Conservation (phyloP, 2,888 invertebrate species). For the Napeogenes sylphis region DNA sequence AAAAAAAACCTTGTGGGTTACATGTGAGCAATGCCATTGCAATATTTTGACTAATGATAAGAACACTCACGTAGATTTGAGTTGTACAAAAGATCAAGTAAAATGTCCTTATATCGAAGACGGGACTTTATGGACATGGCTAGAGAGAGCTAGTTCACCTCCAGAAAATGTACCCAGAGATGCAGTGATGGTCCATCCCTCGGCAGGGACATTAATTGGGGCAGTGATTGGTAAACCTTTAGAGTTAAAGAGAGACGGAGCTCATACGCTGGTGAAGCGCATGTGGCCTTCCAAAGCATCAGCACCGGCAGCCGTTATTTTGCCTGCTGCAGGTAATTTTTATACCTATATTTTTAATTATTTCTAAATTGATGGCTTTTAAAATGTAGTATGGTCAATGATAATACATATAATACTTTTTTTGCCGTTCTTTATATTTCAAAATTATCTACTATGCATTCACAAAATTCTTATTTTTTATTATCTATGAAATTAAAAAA, state of each 20-base stretch:
- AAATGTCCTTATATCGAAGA: slow-evolving; percentile 66
- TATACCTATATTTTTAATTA: no score
- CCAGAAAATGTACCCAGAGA: slow-evolving; percentile 62
- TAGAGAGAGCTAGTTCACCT: slow-evolving; percentile 54
- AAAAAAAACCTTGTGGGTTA: slow-evolving; percentile 78
- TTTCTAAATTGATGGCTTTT: no score
- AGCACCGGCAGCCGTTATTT: slow-evolving; percentile 63
- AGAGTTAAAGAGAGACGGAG: slow-evolving; percentile 54
- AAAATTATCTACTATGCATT: no score
- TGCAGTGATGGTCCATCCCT: slow-evolving; percentile 63
- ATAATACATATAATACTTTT: no score
- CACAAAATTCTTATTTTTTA: no score
- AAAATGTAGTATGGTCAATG: no score
- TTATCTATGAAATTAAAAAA: no score
- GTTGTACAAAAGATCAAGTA: slow-evolving; percentile 71
- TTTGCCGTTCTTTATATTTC: no score
- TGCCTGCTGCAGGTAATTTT: slow-evolving; percentile 60
- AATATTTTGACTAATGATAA: slow-evolving; percentile 78
- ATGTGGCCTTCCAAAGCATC: slow-evolving; percentile 72
- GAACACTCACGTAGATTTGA: slow-evolving; percentile 69
- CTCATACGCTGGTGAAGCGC: slow-evolving; percentile 58
- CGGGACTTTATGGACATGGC: slow-evolving; percentile 55
- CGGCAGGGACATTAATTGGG: slow-evolving; percentile 57
- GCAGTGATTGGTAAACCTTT: slow-evolving; percentile 65
- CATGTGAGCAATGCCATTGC: slow-evolving; percentile 80